Percentiles rank a stretch among this genome's conserved stretches.
phyloP scores from a whole-genome alignment of 2,888 invertebrate genomes.

The Aplocera efformata region DNA sequence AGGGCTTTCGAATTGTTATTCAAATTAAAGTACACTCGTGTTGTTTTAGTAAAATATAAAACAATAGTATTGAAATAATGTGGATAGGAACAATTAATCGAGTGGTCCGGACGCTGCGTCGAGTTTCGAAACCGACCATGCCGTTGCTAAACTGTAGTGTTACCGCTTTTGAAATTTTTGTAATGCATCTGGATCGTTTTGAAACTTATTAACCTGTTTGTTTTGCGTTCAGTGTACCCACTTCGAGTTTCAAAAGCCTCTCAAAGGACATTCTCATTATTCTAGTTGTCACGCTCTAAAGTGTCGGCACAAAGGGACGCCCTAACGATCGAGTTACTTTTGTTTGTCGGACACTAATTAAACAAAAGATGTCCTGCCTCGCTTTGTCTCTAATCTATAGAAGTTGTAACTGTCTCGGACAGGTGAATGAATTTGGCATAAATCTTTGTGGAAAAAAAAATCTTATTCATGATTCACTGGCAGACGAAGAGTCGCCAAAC shows the following conservation, averaged over 20 bases:
- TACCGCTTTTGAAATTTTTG: slow-evolving; percentile 69
- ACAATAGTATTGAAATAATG: slow-evolving; percentile 63
- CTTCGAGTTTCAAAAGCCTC: slow-evolving; percentile 57
- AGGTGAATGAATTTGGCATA: slow-evolving; percentile 52
- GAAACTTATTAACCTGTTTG: slow-evolving; percentile 78
- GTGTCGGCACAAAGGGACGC: slow-evolving; percentile 60
- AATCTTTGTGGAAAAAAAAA: slow-evolving; percentile 38
- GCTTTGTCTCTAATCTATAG: slow-evolving; percentile 41
- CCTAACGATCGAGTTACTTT: slow-evolving; percentile 72
- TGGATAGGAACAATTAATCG: slow-evolving; percentile 74
- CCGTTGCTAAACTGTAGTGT: slow-evolving; percentile 73
- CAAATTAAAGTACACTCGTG: slow-evolving; percentile 27
- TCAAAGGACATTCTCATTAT: slow-evolving; percentile 69
- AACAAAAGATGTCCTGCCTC: slow-evolving; percentile 63
- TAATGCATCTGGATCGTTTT: slow-evolving; percentile 80
- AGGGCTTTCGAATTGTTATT: slow-evolving; percentile 30
- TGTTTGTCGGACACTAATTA: slow-evolving; percentile 70
- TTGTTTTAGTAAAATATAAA: slow-evolving; percentile 32
- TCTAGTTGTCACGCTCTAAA: slow-evolving; percentile 48
- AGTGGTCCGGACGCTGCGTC: slow-evolving; percentile 77
- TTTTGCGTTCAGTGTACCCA: slow-evolving; percentile 61
- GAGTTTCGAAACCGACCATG: slow-evolving; percentile 66
- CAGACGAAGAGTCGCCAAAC: slow-evolving; percentile 58
- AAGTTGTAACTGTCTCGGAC: slow-evolving; percentile 46
- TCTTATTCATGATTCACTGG: slow-evolving; percentile 43